Conservation (phyloP, 2,888 invertebrate species). For the Melitaea athalia region DNA sequence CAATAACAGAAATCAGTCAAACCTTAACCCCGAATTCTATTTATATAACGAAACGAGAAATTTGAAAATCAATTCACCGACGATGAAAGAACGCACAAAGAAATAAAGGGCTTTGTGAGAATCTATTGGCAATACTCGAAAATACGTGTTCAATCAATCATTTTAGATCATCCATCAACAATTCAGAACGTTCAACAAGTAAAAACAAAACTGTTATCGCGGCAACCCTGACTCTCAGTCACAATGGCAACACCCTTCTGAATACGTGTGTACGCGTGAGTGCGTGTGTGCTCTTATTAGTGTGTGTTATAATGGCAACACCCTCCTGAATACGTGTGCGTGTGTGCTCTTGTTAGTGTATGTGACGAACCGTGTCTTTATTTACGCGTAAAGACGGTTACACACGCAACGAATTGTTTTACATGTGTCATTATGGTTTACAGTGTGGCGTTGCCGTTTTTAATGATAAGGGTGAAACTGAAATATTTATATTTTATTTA, state of each 20-base stretch:
- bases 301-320: not conserved
- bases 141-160: slow-evolving; percentile 69
- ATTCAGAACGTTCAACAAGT: slow-evolving; percentile 69
- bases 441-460: not conserved
- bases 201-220: slow-evolving; percentile 78
- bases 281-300: not conserved
- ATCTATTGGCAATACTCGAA: slow-evolving; percentile 35
- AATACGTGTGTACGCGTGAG: not conserved
- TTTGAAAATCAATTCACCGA: slow-evolving; percentile 23
- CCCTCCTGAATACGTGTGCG: not conserved
- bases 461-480: not conserved
- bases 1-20: not conserved
- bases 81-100: slow-evolving; percentile 24
- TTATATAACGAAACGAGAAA: slow-evolving; percentile 4
- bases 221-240: slow-evolving; percentile 51
- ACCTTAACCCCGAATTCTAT: not conserved
- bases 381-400: slow-evolving; percentile 18
- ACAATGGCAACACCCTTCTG: slow-evolving; percentile 14
- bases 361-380: slow-evolving; percentile 15
- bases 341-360: slow-evolving; percentile 8
- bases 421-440: slow-evolving; percentile 2
- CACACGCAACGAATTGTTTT: slow-evolving; percentile 16
- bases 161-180: slow-evolving; percentile 75
- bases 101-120: slow-evolving; percentile 25
- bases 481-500: not conserved